Conservation (phyloP, 1,140 invertebrate species). For the Bilobella aurantiaca region DNA sequence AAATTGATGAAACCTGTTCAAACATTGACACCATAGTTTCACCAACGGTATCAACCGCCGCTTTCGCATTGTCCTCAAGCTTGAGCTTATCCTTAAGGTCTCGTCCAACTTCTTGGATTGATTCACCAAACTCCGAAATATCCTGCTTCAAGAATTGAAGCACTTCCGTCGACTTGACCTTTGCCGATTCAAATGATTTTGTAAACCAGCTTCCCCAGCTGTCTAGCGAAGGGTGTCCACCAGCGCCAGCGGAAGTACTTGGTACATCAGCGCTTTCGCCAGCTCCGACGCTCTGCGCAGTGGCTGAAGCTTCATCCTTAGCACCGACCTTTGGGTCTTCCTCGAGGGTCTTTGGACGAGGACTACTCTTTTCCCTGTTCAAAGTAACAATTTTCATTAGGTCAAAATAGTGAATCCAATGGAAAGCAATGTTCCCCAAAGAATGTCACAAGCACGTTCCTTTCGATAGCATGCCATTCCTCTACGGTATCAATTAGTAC, state of each 20-base stretch:
- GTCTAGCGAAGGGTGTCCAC: background rate
- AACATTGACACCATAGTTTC: constrained; percentile 17
- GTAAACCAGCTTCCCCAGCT: constrained; percentile 29
- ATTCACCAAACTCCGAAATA: constrained; percentile 30
- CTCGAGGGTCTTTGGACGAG: background rate
- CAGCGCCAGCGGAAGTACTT: background rate
- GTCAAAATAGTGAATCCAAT: too few species aligned
- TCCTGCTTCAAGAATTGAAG: constrained; percentile 34
- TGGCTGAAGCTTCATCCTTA: constrained; percentile 8
- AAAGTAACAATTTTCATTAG: too few species aligned
- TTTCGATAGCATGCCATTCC: too few species aligned
- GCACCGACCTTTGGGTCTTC: background rate
- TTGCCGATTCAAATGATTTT: constrained; percentile 18
- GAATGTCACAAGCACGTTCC: too few species aligned
- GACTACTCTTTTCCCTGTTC: constrained; percentile 1
- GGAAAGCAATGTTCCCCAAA: too few species aligned
- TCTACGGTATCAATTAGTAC: too few species aligned
- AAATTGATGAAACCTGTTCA: constrained; percentile 34
- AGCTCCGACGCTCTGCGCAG: background rate
- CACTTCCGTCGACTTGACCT: constrained; percentile 30
- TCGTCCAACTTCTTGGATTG: constrained; percentile 25
- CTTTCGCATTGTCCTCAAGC: constrained; percentile 27
- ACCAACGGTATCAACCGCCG: constrained; percentile 18
- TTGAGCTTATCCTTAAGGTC: constrained; percentile 33
- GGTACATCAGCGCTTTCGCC: constrained; percentile 1